Evolutionary conservation across 2,113 vertebrate genomes (phyloP).

Genomic region (Apodemus sylvaticus): DNA sequence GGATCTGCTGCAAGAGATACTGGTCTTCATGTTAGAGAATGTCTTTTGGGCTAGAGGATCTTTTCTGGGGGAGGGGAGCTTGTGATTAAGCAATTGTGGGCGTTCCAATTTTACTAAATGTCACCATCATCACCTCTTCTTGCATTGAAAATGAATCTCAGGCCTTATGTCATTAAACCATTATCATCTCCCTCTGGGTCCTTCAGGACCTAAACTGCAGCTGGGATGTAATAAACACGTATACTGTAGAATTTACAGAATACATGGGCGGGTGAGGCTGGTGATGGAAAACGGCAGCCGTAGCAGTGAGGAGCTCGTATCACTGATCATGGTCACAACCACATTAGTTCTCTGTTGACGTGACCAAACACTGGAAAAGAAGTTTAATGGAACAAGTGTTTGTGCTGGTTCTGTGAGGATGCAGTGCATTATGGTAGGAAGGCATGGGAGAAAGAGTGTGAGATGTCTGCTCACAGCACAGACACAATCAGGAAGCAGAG

Average conservation of each 20-base stretch:
- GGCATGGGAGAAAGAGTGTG: neutral
- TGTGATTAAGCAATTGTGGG: neutral
- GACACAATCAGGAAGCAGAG: neutral
- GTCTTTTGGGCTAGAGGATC: neutral
- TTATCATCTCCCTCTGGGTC: neutral
- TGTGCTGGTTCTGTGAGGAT: too few species aligned
- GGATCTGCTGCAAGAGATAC: neutral
- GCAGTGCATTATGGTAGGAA: neutral
- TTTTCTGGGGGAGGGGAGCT: neutral
- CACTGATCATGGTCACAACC: neutral
- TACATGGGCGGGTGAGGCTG: neutral
- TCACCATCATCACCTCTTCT: neutral
- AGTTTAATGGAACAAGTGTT: neutral
- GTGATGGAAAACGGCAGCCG: neutral
- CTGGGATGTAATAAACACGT: neutral
- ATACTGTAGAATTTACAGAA: neutral
- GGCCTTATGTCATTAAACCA: neutral
- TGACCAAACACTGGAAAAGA: neutral
- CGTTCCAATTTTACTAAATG: neutral
- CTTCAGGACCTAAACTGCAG: neutral
- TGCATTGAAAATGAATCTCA: neutral
- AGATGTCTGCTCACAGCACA: neutral
- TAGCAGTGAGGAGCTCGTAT: neutral
- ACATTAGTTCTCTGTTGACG: neutral
- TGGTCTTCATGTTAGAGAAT: neutral